Evolutionary conservation across 2,888 invertebrate species (phyloP), one percentile per base, ranked within the genome.

Genomic region (Tiliacea citrago): DNA sequence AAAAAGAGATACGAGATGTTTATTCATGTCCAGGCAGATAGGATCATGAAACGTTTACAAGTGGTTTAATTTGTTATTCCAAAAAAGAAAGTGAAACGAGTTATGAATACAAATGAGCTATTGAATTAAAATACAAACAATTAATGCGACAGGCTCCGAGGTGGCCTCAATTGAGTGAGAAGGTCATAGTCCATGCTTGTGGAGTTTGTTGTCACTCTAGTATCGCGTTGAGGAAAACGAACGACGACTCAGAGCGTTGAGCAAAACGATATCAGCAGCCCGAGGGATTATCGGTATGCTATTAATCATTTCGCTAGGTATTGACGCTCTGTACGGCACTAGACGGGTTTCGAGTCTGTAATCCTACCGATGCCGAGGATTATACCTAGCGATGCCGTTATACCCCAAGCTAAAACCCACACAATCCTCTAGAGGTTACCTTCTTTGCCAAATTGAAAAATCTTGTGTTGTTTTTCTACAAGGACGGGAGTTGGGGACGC

Each of bases 231-330:
- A 77, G 81, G 82, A 85, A 81, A 87, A 77, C 74, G 69, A 73
- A 49, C 47, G 61, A 51, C 63, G 49, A 70, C 55, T 65, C 53
- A 58, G 29, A 72, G 58, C 76, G 82, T 83, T 86, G 87, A 86
- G 88, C 88, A 91, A 91, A 92, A 90, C 89, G 91, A 89, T 88
- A 84, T 87, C 89, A 87, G 77, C 85, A 88, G 86, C 85, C 87
- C 85, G 60, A 78, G 89, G 92, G 93, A 93, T 94, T 94, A 94
- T 90, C 91, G 88, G 82, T 73, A 85, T 86, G 90, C 91, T 90
- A 94, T 94, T 94, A 94, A 95, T 94, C 94, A 94, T 94, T 90
- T 88, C 73, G 77, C 62, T 82, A 88, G 90, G 89, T 91, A 94
- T 93, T 90, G 93, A 93, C 90, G 93, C 90, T 87, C 83, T 82